Base-by-base conservation (phyloP, 2,113 vertebrate genomes). In the Callopanchax toddi region DNA sequence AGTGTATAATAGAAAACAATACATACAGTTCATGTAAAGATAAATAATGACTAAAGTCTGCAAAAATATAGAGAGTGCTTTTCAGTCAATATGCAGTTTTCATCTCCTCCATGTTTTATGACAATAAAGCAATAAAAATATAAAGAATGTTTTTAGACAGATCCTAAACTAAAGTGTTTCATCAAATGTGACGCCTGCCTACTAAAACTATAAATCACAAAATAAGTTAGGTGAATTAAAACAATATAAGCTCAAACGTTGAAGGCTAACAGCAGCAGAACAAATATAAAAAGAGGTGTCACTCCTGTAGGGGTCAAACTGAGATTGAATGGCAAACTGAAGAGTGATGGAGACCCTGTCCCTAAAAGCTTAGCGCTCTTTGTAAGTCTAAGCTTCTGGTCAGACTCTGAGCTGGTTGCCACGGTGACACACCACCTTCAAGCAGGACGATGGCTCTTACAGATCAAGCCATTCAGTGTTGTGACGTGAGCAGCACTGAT, bases 361-460 rank as follows among this genome's bases (percentile, higher is more conserved):
- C 36, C 73, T 78, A 71, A 17, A 57, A 78, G 71, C 65, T 63
- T 61, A 78, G 66, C 45, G 67, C 79, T 74, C 59, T 55, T 71
- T 60, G 63, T 78, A 79, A 74, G 44, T 66, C 70, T 77, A 17
- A 70, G 83, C 77, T 74, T 46, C 71, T 74, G 76, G 71, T 67
- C 73, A 71, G 83, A 81, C 78, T 82, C 68, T 43, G 70, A 89
- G 78, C 72, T 36, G 55, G 91, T 92, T 90, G 83, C 86, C 85
- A 88, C 40, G 90, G 90, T 87, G 89, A 93, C 89, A 58, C 66
- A 58, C 51, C 87, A 86, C 76, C 89, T 89, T 88, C 77, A 78
- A 89, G 74, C 79, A 89, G 76, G 82, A 86, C 43, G 70, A 81
- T 54, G 72, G 72, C 62, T 77, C 81, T 78, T 71, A 67, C 78